Evolutionary conservation across 2,888 invertebrate genomes (phyloP).

Genomic region (Metallyticus violacea): DNA sequence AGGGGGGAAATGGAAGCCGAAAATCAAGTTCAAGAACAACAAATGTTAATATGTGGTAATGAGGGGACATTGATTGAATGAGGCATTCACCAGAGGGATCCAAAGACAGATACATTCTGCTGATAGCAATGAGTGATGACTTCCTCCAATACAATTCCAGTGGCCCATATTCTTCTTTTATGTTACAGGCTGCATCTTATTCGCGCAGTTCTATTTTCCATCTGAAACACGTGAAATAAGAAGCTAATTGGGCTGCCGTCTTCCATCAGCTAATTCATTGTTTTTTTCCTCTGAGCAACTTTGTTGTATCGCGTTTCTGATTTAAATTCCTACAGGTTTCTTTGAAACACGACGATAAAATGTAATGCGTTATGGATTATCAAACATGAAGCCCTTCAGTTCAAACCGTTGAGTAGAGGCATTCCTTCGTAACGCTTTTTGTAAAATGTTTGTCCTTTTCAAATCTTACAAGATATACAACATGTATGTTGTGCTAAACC

Average conservation of each 20-base stretch:
- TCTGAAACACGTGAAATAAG: neutral
- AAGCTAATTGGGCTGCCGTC: neutral
- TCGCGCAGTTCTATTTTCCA: no score
- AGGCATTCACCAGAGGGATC: no score
- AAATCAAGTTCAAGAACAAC: no score
- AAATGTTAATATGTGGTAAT: no score
- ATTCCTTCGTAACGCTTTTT: no score
- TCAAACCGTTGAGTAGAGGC: no score
- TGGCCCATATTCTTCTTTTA: neutral
- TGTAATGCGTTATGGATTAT: neutral
- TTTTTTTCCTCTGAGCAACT: neutral
- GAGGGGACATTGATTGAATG: no score
- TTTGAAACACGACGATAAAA: neutral
- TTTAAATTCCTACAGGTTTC: neutral
- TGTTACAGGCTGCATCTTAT: no score
- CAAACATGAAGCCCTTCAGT: neutral
- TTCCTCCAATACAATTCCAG: neutral
- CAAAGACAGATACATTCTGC: neutral
- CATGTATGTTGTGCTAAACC: no score
- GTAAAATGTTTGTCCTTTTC: no score
- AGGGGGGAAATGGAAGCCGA: no score
- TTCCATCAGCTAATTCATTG: neutral
- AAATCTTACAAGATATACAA: no score
- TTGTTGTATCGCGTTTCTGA: neutral
- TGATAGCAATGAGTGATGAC: neutral